phyloP scores from a whole-genome alignment of 2,888 invertebrate genomes.

The Metalampra italica region DNA sequence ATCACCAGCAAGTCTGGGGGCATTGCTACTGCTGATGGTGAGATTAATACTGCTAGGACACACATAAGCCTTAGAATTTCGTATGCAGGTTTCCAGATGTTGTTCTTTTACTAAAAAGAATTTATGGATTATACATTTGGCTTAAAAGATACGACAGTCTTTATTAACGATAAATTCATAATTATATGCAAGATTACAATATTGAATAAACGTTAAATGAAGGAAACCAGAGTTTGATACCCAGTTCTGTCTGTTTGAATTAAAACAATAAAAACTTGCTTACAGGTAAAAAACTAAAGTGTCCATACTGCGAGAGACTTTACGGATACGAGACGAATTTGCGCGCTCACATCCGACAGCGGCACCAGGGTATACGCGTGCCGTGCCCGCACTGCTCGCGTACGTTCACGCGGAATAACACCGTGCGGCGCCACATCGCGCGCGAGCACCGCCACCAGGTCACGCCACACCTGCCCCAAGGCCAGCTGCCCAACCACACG shows the following conservation, averaged over 20 bases:
- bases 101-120: too few species aligned
- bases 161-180: too few species aligned
- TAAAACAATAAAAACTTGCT: slow-evolving; percentile 15
- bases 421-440: slow-evolving; percentile 93
- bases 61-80: too few species aligned
- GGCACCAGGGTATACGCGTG: slow-evolving; percentile 94
- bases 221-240: too few species aligned
- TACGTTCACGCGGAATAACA: slow-evolving; percentile 95
- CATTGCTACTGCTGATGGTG: slow-evolving; percentile 91
- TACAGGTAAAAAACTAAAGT: slow-evolving; percentile 93
- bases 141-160: too few species aligned
- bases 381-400: slow-evolving; percentile 94
- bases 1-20: slow-evolving; percentile 86
- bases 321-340: slow-evolving; percentile 96
- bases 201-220: too few species aligned
- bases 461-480: slow-evolving; percentile 81
- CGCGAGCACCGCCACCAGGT: slow-evolving; percentile 91
- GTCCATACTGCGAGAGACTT: slow-evolving; percentile 94
- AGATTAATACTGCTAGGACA: too few species aligned
- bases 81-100: too few species aligned
- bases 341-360: slow-evolving; percentile 93
- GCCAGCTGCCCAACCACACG: slow-evolving; percentile 80
- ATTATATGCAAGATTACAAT: too few species aligned
- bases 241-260: too few species aligned
- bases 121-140: too few species aligned